A percentile compares a stretch with the other conserved stretches of the same genome.
Conservation (phyloP, 1,140 invertebrate genomes). For the Dryas iulia region DNA sequence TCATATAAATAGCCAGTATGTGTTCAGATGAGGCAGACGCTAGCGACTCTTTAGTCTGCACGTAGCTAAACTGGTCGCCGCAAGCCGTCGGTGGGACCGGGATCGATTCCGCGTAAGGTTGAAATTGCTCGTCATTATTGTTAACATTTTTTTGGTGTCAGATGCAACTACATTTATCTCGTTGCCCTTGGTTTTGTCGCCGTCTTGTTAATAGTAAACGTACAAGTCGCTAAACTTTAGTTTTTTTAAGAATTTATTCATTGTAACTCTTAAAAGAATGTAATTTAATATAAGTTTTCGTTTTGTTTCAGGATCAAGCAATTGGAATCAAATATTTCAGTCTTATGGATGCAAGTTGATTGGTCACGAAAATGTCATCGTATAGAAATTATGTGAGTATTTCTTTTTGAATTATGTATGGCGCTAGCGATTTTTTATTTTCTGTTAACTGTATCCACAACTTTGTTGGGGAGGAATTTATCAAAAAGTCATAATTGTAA, state of each 20-base stretch:
- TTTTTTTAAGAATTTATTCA: not conserved
- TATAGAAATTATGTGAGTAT: conserved; percentile 67
- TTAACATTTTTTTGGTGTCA: not conserved
- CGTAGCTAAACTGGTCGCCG: conserved; percentile 2
- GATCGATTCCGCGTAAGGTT: not conserved
- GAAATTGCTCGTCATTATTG: not conserved
- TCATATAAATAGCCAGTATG: conserved; percentile 26
- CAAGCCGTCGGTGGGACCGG: not conserved
- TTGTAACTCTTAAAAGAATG: not conserved
- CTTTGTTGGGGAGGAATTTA: no score
- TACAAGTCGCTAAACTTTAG: not conserved
- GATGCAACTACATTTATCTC: not conserved
- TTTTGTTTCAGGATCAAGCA: conserved; percentile 20
- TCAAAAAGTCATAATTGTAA: no score
- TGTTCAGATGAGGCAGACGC: not conserved
- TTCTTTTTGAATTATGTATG: not conserved
- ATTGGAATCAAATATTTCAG: conserved; percentile 8
- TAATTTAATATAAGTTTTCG: not conserved
- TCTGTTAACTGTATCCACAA: not conserved
- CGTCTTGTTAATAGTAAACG: not conserved
- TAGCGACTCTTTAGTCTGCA: conserved; percentile 5
- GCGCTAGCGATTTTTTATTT: not conserved
- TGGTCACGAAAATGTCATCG: conserved; percentile 52
- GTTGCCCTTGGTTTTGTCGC: not conserved
- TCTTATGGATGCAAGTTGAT: conserved; percentile 50